Evolutionary conservation across 2,888 invertebrate species (phyloP).

Genomic region (Hirtodrosophila confusa): DNA sequence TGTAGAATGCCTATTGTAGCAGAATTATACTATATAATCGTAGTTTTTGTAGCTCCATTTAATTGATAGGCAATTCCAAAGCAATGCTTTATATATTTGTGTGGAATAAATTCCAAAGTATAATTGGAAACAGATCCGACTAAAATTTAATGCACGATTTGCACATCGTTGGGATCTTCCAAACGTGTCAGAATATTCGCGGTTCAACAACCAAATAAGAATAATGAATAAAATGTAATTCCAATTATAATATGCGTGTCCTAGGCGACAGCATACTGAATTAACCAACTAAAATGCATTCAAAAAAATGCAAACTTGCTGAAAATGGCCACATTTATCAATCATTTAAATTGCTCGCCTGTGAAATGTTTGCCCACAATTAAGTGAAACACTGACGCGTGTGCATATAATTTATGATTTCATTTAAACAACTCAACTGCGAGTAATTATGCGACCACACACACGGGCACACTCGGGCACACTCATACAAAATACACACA

Average conservation of each 20-base stretch:
- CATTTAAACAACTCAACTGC: conserved; percentile 74
- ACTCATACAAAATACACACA: conserved; percentile 25
- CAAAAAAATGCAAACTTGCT: conserved; percentile 1
- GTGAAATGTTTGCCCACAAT: conserved; percentile 70
- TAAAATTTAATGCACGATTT: too few relatives aligned
- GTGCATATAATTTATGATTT: conserved; percentile 75
- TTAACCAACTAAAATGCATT: conserved; percentile 3
- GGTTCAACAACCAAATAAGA: too few relatives aligned
- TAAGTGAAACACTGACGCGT: conserved; percentile 57
- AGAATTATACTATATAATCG: too few relatives aligned
- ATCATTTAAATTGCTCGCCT: conserved; percentile 54
- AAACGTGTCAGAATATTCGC: too few relatives aligned
- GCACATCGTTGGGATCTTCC: too few relatives aligned
- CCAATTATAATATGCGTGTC: not conserved
- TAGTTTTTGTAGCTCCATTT: too few relatives aligned
- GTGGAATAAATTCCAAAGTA: too few relatives aligned
- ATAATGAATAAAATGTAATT: conserved; percentile 13
- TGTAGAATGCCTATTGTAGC: too few relatives aligned
- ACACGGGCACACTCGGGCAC: conserved; percentile 16
- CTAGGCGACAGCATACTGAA: not conserved
- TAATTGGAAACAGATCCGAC: too few relatives aligned
- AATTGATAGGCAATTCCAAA: too few relatives aligned
- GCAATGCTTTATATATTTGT: too few relatives aligned
- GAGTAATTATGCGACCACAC: conserved; percentile 68
- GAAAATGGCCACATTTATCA: conserved; percentile 49